Conservation (phyloP, 2,888 invertebrate genomes). For the Malacosoma neustria region DNA sequence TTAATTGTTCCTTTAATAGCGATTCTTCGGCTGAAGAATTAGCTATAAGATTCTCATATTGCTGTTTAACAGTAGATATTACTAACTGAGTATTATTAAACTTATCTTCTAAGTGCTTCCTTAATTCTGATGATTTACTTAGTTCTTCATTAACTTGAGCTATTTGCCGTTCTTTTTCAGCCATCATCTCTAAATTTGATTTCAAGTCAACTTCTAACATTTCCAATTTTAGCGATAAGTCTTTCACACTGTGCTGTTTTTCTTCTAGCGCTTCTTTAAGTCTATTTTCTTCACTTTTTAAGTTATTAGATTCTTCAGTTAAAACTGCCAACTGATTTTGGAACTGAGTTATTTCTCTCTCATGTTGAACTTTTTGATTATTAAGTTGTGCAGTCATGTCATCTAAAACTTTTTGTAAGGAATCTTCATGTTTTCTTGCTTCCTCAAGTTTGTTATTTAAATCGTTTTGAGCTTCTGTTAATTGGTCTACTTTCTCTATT, state of each 20-base stretch:
- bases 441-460: conserved; percentile 63
- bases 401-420: conserved; percentile 57
- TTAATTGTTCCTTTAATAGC: conserved; percentile 48
- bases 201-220: conserved; percentile 62
- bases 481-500: conserved; percentile 65
- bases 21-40: conserved; percentile 58
- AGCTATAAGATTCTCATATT: conserved; percentile 53
- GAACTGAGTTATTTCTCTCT: conserved; percentile 46
- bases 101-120: conserved; percentile 63
- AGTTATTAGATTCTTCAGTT: conserved; percentile 38
- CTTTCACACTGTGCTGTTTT: conserved; percentile 52
- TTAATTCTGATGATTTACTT: conserved; percentile 47
- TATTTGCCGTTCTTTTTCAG: conserved; percentile 67
- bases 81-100: conserved; percentile 49
- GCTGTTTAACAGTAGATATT: conserved; percentile 47
- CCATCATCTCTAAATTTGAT: conserved; percentile 55
- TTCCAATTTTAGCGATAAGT: conserved; percentile 53
- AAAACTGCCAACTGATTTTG: conserved; percentile 35
- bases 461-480: conserved; percentile 64
- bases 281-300: conserved; percentile 35
- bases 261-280: conserved; percentile 41
- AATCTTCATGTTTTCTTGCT: conserved; percentile 64
- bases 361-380: conserved; percentile 48
- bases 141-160: conserved; percentile 47
- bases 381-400: conserved; percentile 60